Base-by-base conservation (phyloP, 2,113 vertebrate genomes). In the Oenanthe oenanthe region DNA sequence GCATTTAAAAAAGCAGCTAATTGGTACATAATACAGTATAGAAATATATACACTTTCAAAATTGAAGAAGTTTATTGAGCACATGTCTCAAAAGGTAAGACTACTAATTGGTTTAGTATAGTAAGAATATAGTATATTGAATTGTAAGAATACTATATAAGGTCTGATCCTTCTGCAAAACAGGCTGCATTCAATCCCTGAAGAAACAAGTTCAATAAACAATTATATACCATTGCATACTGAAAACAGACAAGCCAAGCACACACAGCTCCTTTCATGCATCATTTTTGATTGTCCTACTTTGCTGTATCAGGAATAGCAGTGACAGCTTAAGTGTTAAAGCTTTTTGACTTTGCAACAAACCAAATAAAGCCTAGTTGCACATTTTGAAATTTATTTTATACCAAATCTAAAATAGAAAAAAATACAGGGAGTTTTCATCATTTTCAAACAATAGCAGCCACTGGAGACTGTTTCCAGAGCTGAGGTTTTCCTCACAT, bases 251-350 rank as follows among this genome's bases (percentile, higher is more conserved):
- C 38, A 76, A 94, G 71, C 42, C 42, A 76, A 87, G 56, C 42
- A 78, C 62, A 63, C 38, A 73, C 53, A 91, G 75, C 47, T 88
- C 47, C 74, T 85, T 88, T 92, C 93, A 77, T 67, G 60, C 63
- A 93, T 93, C 74, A 43, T 76, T 92, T 96, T 89, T 93, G 57
- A 93, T 83, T 86, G 94, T 96, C 95, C 96, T 94, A 93, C 82
- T 96, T 95, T 93, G 81, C 51, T 85, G 51, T 93, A 77, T 93
- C 87, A 91, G 74, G 62, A 96, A 22, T 62, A 81, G 70, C 76
- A 88, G 65, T 2, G 19, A 80, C 71, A 89, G 84, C 58, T 73
- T 81, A 87, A 51, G 67, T 29, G 1, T 79, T 94, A 85, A 89
- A 91, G 86, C 86, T 70, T 91, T 91, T 42, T 93, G 86, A 92